Evolutionary conservation across 64 coral and sea anemone species (phyloP).

Genomic region (Platygyra sinensis): DNA sequence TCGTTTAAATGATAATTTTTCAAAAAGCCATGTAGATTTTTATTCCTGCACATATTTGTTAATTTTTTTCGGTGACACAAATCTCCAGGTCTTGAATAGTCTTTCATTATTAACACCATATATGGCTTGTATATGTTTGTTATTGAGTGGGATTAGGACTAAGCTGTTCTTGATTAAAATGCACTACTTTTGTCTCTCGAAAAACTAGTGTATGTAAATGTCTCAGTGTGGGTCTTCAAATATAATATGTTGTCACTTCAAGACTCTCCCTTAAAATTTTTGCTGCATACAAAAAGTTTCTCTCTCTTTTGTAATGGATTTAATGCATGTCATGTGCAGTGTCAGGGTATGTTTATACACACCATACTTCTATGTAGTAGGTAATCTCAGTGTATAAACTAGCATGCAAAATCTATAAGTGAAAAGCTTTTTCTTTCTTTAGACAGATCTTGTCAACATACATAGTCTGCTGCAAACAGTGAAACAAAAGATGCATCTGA

Average conservation of each 20-base stretch:
- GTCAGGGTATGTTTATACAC: not conserved
- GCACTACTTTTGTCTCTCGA: not conserved
- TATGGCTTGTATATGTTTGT: not conserved
- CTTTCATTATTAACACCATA: slow-evolving; percentile 5
- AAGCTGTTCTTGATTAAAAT: not conserved
- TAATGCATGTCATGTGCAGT: not conserved
- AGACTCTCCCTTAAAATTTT: not conserved
- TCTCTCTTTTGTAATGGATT: not conserved
- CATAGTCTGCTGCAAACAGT: not conserved
- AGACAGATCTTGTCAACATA: not conserved
- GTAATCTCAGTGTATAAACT: not conserved
- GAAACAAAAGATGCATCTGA: not conserved
- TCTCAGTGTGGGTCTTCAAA: not conserved
- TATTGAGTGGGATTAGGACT: not conserved
- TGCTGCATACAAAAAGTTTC: not conserved
- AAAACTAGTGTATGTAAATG: not conserved
- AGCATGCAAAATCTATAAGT: not conserved
- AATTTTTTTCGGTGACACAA: not conserved
- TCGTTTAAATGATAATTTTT: too few species aligned
- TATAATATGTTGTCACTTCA: not conserved
- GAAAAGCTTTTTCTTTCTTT: not conserved
- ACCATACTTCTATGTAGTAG: not conserved
- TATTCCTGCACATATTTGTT: not conserved
- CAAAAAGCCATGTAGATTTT: too few species aligned
- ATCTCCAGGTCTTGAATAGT: not conserved